Percentiles rank a stretch among this genome's conserved stretches.
Evolutionary conservation across 2,888 invertebrate species (phyloP).

Genomic region (Cryptocephalus moraei): DNA sequence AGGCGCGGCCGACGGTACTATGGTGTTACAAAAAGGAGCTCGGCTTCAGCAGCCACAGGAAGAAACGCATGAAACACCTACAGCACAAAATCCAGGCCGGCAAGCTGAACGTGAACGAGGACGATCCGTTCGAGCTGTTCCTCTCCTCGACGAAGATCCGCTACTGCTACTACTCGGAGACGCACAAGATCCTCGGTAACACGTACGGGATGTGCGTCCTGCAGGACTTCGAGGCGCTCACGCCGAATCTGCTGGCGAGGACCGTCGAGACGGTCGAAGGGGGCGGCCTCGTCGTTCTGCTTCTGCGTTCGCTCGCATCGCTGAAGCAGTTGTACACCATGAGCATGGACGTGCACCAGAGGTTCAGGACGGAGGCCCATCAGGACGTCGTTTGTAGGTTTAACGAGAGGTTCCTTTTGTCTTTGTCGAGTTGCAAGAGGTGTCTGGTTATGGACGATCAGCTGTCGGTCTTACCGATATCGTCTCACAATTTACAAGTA

Average conservation of each 20-base stretch:
- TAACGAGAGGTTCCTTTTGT: constrained; percentile 91
- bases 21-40: constrained; percentile 95
- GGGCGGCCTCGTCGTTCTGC: constrained; percentile 63
- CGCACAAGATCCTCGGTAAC: constrained; percentile 94
- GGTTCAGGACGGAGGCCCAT: constrained; percentile 91
- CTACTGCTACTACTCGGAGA: constrained; percentile 95
- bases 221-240: constrained; percentile 85
- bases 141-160: constrained; percentile 93
- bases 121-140: constrained; percentile 94
- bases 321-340: constrained; percentile 91
- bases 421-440: constrained; percentile 74
- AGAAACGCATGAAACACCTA: constrained; percentile 79
- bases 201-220: constrained; percentile 81
- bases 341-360: constrained; percentile 96
- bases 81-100: constrained; percentile 81
- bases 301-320: constrained; percentile 77
- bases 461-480: constrained; percentile 82
- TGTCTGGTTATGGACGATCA: constrained; percentile 94
- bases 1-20: constrained; percentile 84
- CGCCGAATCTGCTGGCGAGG: constrained; percentile 91
- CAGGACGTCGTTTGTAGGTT: constrained; percentile 86
- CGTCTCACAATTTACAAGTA: constrained; percentile 77
- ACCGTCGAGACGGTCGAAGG: constrained; percentile 98
- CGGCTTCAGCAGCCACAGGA: constrained; percentile 63
- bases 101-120: constrained; percentile 81